These are phyloP conservation scores for Tychaedon coryphoeus DNA, from an alignment of 2,113 vertebrate genomes.

Conservation along the genomic window DNA sequence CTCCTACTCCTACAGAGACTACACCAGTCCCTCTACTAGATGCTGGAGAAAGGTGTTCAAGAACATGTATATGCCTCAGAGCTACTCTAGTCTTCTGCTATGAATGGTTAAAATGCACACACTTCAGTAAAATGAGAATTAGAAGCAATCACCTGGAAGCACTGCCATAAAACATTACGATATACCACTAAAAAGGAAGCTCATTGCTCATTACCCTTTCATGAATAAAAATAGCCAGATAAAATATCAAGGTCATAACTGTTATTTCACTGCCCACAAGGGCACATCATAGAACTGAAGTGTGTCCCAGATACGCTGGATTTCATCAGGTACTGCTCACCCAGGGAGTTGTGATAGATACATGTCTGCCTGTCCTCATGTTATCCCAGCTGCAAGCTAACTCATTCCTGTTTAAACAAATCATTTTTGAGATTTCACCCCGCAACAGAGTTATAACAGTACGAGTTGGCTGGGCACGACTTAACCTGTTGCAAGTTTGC, in stretches of 20 bases:
- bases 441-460: background rate
- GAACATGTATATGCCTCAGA: background rate
- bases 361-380: background rate
- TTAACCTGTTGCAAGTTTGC: background rate
- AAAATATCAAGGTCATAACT: background rate
- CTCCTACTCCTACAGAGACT: background rate
- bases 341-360: background rate
- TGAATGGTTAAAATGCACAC: rapidly evolving
- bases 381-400: background rate
- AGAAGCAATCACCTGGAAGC: background rate
- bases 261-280: background rate
- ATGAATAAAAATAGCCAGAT: background rate
- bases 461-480: background rate
- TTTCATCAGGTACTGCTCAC: background rate
- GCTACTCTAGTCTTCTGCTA: background rate
- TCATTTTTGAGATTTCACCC: background rate
- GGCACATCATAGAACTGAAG: background rate
- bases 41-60: background rate
- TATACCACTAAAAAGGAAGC: background rate
- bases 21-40: background rate
- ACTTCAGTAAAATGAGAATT: background rate
- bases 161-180: background rate
- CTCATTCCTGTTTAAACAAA: background rate
- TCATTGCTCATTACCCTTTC: background rate
- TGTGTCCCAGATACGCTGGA: background rate